Evolutionary conservation across 2,888 invertebrate species (phyloP).

Genomic region (Doris montereyensis): DNA sequence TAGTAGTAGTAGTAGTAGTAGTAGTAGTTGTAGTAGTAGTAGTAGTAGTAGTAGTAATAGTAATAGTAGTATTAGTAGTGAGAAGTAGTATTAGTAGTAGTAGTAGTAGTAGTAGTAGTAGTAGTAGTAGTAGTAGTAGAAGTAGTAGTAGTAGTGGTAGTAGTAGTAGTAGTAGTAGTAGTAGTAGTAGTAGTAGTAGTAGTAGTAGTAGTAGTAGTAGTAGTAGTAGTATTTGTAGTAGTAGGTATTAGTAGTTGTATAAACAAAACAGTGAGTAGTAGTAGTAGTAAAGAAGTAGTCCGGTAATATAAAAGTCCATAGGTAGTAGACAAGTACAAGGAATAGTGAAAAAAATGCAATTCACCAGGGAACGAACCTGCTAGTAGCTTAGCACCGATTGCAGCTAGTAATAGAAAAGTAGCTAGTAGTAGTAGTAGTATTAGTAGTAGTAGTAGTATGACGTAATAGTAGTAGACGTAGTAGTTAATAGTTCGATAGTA

Average conservation of each 20-base stretch:
- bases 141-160: neutral
- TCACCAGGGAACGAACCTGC: too few species aligned
- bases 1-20: neutral
- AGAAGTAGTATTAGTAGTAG: neutral
- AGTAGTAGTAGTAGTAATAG: neutral
- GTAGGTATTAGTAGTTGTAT: neutral
- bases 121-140: conserved; percentile 12
- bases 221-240: conserved; percentile 10
- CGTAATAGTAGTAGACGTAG: too few species aligned
- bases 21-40: neutral
- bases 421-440: too few species aligned
- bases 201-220: conserved; percentile 17
- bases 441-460: too few species aligned
- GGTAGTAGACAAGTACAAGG: too few species aligned
- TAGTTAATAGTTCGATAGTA: too few species aligned
- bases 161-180: conserved; percentile 6
- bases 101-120: conserved; percentile 5
- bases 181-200: conserved; percentile 20
- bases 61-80: conserved; percentile 1
- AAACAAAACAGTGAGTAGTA: neutral
- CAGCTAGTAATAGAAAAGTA: too few species aligned
- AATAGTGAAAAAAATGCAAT: too few species aligned
- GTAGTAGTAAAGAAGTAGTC: neutral
- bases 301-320: too few species aligned
- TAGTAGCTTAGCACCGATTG: too few species aligned